These are phyloP conservation scores for Danaus plexippus DNA, from an alignment of 1,140 invertebrate genomes.

Conservation along the genomic window DNA sequence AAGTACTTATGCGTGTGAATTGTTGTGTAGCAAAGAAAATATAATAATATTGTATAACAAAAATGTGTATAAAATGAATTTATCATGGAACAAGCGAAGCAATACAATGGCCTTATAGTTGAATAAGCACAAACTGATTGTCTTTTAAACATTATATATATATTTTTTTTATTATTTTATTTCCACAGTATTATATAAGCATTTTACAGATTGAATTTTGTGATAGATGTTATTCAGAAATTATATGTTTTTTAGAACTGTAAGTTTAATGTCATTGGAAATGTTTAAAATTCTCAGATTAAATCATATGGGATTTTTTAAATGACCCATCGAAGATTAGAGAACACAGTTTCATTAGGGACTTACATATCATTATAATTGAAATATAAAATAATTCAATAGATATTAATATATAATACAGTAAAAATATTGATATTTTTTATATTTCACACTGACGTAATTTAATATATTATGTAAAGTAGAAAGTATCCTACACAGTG, in stretches of 20 bases:
- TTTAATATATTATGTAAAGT: background rate
- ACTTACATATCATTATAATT: no score
- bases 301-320: no score
- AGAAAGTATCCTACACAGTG: conserved; percentile 1
- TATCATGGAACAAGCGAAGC: conserved; percentile 28
- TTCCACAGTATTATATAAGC: conserved; percentile 52
- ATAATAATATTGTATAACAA: conserved; percentile 3
- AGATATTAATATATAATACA: no score
- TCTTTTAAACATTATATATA: conserved; percentile 13
- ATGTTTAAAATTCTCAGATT: no score
- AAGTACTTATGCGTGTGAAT: conserved; percentile 46
- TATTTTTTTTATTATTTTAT: conserved; percentile 30
- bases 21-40: conserved; percentile 17
- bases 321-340: no score
- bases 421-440: no score
- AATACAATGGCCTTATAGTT: conserved; percentile 59
- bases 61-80: conserved; percentile 2
- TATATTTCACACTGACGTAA: background rate
- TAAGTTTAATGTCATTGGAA: no score
- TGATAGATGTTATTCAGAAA: conserved; percentile 34
- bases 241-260: conserved; percentile 9
- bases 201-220: conserved; percentile 47
- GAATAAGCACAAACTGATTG: conserved; percentile 35
- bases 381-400: no score
- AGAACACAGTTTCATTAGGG: no score